Evolutionary conservation across 1,140 invertebrate species (phyloP).

Genomic region (Nomia melanderi): DNA sequence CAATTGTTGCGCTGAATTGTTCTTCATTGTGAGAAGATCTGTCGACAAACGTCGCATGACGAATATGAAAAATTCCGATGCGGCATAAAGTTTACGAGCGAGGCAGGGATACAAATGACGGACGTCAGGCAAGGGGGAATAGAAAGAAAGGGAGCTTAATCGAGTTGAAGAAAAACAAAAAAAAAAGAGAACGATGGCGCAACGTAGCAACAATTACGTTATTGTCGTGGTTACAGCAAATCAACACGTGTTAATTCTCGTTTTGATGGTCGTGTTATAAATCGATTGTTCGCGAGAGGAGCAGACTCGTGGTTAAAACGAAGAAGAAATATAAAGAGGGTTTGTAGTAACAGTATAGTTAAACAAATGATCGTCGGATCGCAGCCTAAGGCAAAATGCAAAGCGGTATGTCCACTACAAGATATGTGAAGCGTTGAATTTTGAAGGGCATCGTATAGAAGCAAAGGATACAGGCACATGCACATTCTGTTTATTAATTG

Average conservation of each 20-base stretch:
- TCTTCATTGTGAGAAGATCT: neutral
- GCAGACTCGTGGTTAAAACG: slow-evolving; percentile 20
- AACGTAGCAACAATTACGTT: slow-evolving; percentile 59
- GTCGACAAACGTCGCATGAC: neutral
- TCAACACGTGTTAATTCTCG: slow-evolving; percentile 74
- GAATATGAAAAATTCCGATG: neutral
- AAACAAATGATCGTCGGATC: slow-evolving; percentile 45
- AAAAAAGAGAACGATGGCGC: slow-evolving; percentile 46
- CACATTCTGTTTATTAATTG: slow-evolving; percentile 82
- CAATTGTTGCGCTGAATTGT: no score
- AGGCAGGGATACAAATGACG: slow-evolving; percentile 50
- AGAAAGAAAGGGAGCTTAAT: slow-evolving; percentile 45
- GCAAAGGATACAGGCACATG: slow-evolving; percentile 81
- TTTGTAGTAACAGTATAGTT: neutral
- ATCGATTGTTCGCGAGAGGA: slow-evolving; percentile 3
- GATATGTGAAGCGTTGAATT: slow-evolving; percentile 67
- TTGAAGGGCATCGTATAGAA: slow-evolving; percentile 68
- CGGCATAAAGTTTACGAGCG: slow-evolving; percentile 11
- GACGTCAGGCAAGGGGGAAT: slow-evolving; percentile 47
- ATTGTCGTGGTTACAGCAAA: slow-evolving; percentile 78
- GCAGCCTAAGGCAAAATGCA: slow-evolving; percentile 66
- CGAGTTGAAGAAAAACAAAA: slow-evolving; percentile 34
- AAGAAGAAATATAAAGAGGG: slow-evolving; percentile 15
- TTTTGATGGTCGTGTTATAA: neutral
- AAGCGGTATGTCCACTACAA: slow-evolving; percentile 58